Conservation (phyloP, 2,888 invertebrate species). For the Torymus auratus region DNA sequence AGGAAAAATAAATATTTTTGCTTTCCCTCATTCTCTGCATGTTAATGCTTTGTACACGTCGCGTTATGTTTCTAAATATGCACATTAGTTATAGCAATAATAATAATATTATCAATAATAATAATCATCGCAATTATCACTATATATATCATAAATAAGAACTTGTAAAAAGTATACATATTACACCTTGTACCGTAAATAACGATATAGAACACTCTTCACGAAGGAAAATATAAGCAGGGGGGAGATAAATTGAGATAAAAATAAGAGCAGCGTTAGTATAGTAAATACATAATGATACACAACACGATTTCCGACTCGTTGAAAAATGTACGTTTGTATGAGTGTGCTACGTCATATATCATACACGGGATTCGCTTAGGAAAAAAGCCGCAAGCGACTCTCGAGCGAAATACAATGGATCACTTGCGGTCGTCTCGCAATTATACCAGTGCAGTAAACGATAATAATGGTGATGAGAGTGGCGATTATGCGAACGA, state of each 20-base stretch:
- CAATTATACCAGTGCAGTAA: conserved; percentile 63
- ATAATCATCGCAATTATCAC: conserved; percentile 56
- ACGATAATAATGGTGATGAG: conserved; percentile 60
- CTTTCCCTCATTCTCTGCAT: conserved; percentile 11
- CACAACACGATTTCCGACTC: conserved; percentile 36
- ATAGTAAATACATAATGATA: conserved; percentile 41
- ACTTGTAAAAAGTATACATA: conserved; percentile 72
- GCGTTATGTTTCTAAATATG: conserved; percentile 62
- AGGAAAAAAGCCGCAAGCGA: conserved; percentile 31
- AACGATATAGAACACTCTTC: conserved; percentile 42
- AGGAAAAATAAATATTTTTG: conserved; percentile 18
- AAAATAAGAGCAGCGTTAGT: conserved; percentile 23
- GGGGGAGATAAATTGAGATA: conserved; percentile 10
- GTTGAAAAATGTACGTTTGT: conserved; percentile 14
- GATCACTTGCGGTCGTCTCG: conserved; percentile 56
- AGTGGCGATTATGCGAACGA: conserved; percentile 51
- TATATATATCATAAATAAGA: conserved; percentile 72
- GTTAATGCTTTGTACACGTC: conserved; percentile 66
- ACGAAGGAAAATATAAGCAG: conserved; percentile 22
- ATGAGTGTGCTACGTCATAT: conserved; percentile 16
- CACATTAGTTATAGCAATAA: conserved; percentile 61
- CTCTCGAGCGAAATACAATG: conserved; percentile 13
- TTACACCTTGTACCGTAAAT: conserved; percentile 65
- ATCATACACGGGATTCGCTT: conserved; percentile 31
- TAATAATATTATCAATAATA: conserved; percentile 63